Evolutionary conservation across 2,113 vertebrate species (phyloP), one percentile per base, ranked within the genome.

Genomic region (Melanerpes aurifrons): DNA sequence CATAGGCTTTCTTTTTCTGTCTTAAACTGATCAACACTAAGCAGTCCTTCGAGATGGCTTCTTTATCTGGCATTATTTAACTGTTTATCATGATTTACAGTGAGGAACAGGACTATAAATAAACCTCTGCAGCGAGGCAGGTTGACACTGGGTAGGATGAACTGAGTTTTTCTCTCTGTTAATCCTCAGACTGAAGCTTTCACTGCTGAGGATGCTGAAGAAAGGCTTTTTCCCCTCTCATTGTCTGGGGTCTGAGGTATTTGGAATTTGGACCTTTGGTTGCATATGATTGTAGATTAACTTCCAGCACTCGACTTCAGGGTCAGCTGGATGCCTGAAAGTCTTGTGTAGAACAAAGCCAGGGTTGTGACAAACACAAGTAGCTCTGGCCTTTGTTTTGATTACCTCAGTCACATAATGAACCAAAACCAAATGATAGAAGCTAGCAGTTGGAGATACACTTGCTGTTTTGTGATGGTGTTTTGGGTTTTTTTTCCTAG

Each of bases 231-330:
- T 61, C 15, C 19, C 66, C 25, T 40, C 29, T 40, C 21, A 6
- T 50, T 50, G 19, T 87, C 88, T 57, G 10, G 69, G 45, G 31
- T 89, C 75, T 82, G 75, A 9, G 64, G 18, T 50, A 9, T 80
- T 87, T 95, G 93, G 93, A 94, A 57, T 94, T 87, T 93, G 87
- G 82, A 89, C 93, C 75, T 80, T 70, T 66, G 79, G 19, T 37
- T 93, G 48, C 53, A 5, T 37, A 12, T 48, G 84, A 89, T 82
- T 94, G 74, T 89, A 59, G 74, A 93, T 95, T 96, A 94, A 95
- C 91, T 76, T 40, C n/a, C 85, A 21, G 75, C 83, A 15, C 53
- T 74, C 0, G 1, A 12, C 63, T 76, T 86, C 75, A 50, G 68
- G 56, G 32, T 79, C 67, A 57, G 56, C 61, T n/a, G 11, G 37